Base-by-base conservation (phyloP, 92 coral and sea anemone species). In the Nematostella vectensis region DNA sequence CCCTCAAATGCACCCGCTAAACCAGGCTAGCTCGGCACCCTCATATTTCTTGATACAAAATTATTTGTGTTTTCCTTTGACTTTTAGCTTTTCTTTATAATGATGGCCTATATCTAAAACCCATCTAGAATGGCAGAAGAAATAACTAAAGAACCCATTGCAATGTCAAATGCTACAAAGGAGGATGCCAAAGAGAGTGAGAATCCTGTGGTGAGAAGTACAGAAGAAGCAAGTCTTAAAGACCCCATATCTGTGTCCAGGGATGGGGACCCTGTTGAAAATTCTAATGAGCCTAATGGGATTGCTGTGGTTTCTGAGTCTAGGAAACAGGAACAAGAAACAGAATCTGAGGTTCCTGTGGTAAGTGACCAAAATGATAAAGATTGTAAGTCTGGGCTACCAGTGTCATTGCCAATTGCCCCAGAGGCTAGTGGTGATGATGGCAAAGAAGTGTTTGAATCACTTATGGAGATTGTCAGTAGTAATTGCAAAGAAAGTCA, bases 391-490 rank as follows among this genome's bases (percentile, higher is more conserved):
- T 6, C 6, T 33, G 40, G 40, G 40, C 6, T 6, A 6, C 40
- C 40, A 6, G 40, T 33, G 40, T 6, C 15, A 6, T 33, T 15
- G 6, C 40, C 40, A 33, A 33, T 6, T 15, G 40, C 40, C 15
- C 8, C 8, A 33, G 51, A 45, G 4, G 18, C 51, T 10, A 45
- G 63, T 57, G 20, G 67, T 31, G 48, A 30, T 12, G 75, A 68
- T 17, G 57, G 68, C 27, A 50, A 48, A 13, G 89, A 87, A n/a
- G 59, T 91, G 31, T 91, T 81, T 78, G 70, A 86, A 33, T 69
- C 87, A 27, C 85, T 91, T 29, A 91, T 91, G 91, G 91, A 81
- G 59, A 86, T 91, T 74, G 86, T 83, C 21, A 72, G 71, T 54
- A 69, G 61, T 1, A 61, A 70, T 16, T 28, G 15, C 17, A 68